A percentile compares a stretch with the other conserved stretches of the same genome.
phyloP scores from a whole-genome alignment of 2,888 invertebrate species.

The Nephrotoma appendiculata region DNA sequence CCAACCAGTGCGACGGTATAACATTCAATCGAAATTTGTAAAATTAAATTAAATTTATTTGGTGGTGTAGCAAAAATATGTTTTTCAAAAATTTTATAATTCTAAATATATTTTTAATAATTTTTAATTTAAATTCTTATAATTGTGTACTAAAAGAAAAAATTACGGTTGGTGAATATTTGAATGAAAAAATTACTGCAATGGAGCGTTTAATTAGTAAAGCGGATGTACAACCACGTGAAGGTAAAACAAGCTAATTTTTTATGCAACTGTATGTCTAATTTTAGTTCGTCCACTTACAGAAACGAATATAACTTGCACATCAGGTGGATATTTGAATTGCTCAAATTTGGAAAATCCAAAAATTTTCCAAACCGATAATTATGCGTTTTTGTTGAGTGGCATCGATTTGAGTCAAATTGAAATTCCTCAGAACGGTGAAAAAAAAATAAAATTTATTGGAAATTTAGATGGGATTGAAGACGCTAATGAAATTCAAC shows the following conservation, averaged over 20 bases:
- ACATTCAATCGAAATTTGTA: neutral
- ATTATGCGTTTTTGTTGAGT: neutral
- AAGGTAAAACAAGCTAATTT: neutral
- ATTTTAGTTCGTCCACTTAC: neutral
- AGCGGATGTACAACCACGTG: neutral
- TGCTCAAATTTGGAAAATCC: neutral
- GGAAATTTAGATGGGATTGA: neutral
- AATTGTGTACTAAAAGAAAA: neutral
- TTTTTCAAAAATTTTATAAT: neutral
- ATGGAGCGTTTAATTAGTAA: neutral
- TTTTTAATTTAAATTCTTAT: neutral
- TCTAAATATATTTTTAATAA: neutral
- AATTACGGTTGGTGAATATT: neutral
- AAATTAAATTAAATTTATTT: neutral
- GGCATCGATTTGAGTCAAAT: neutral
- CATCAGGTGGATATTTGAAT: neutral
- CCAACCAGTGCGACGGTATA: neutral
- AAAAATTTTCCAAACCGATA: neutral
- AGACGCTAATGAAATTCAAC: neutral
- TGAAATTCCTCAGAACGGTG: neutral
- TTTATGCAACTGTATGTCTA: neutral
- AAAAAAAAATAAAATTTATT: neutral
- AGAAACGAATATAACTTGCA: neutral
- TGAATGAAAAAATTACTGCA: neutral
- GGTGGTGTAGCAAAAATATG: neutral